Evolutionary conservation across 2,888 invertebrate genomes (phyloP).

Genomic region (Mechanitis messenoides): DNA sequence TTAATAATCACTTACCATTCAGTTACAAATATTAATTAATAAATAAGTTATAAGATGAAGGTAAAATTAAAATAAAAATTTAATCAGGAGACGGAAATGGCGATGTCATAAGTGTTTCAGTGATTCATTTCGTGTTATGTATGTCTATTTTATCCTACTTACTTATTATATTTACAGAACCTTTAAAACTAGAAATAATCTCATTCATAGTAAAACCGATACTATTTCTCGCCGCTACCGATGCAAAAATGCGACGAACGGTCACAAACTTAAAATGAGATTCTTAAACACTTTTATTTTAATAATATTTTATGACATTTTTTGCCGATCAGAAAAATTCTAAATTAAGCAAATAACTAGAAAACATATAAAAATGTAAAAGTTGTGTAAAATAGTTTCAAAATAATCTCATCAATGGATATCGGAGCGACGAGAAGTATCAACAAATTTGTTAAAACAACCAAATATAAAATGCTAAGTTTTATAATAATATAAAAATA

Average conservation of each 20-base stretch:
- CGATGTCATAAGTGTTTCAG: constrained; percentile 33
- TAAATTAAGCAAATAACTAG: constrained; percentile 23
- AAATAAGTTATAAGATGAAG: constrained; percentile 33
- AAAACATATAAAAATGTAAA: constrained; percentile 14
- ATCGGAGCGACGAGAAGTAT: constrained; percentile 63
- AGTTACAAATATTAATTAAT: constrained; percentile 28
- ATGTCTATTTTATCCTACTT: constrained; percentile 46
- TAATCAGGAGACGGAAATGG: constrained; percentile 12
- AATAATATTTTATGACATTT: constrained; percentile 17
- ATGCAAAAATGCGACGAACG: constrained; percentile 26
- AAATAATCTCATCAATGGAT: constrained; percentile 44
- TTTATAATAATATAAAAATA: constrained; percentile 66
- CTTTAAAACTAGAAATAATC: constrained; percentile 66
- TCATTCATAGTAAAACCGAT: constrained; percentile 62
- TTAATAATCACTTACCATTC: background rate
- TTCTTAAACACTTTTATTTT: constrained; percentile 28
- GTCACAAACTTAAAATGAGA: constrained; percentile 33
- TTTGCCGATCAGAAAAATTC: constrained; percentile 22
- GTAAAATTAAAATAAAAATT: constrained; percentile 8
- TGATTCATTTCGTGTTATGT: constrained; percentile 28
- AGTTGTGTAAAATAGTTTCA: constrained; percentile 10
- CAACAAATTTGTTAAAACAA: constrained; percentile 46
- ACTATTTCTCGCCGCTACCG: constrained; percentile 52
- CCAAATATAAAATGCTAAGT: constrained; percentile 54
- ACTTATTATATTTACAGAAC: constrained; percentile 64